Evolutionary conservation across 1,140 invertebrate genomes (phyloP), one percentile per base, ranked within the genome.

Genomic region (Diabrotica virgifera): DNA sequence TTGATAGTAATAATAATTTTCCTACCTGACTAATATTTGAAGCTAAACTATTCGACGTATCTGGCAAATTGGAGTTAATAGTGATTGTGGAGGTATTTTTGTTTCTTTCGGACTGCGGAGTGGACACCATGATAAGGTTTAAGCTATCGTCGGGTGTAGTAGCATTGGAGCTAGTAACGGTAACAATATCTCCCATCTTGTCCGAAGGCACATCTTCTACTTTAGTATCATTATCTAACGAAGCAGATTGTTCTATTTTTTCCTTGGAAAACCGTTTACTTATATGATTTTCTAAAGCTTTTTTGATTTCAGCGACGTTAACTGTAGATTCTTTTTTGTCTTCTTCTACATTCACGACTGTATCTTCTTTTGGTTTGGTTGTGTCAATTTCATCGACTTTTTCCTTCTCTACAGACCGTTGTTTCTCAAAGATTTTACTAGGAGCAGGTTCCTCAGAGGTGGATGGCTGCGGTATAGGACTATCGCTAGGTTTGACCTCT

Each of bases 41-140:
- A 2, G 87, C 85, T 58, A 90, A 78, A 73, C 88, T 90, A 76
- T 90, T 90, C 2, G 86, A 86, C 52, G 77, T 74, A 74, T 87
- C 86, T 11, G 81, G 82, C 56, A 79, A 75, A 59, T 85, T 81
- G 8, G 82, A 74, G 68, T 81, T 86, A 54, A 86, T 86, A 14
- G 81, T 82, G 51, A 88, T 83, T n/a, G 82, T 86, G 14, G 85
- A 85, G 63, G 82, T 85, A 57, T 82, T 85, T 58, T 72, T 73
- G 36, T 69, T 72, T 54, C 55, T 60, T 14, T 70, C 70, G 8
- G 69, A 54, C 24, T 69, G 72, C 36, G 70, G 65, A 24, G 70
- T 74, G 9, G 70, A 71, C 11, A 71, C 64, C 40, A 70, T 62
- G 46, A 73, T 72, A 37, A 72, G 67, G 64, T 68, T 72, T 59